Base-by-base conservation (phyloP, 1,140 invertebrate genomes). In the Danaus plexippus region DNA sequence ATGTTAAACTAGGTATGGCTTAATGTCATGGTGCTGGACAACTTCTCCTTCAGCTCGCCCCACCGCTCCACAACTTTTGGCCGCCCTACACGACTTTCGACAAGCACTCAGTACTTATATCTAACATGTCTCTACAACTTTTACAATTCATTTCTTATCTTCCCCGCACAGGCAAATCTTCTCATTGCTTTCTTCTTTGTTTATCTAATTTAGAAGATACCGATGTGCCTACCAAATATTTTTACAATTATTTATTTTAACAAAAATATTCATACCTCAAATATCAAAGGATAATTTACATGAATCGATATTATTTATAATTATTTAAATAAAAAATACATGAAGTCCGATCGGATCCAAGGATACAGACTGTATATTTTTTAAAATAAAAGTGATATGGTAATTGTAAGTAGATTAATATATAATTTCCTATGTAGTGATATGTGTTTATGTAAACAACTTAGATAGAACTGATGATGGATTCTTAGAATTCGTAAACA, bases 21-120 rank as follows among this genome's bases (percentile, higher is more conserved):
- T 97, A 61, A 97, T 97, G 95, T 94, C 95, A 11, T 95, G 94
- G 73, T 97, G 96, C 73, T 98, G 96, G 96, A 90, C 94, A 13
- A 89, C 91, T 48, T 89, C 91, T 52, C 89, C 92, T 2, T 92
- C 94, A 43, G 93, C 96, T 59, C 85, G 96, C 47, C 95, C 96
- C 1, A 94, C 94, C 11, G 93, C 96, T 68, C 91, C 92, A 15
- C 95, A 97, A 73, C 89, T 98, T 1, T 89, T 95, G 43, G 92
- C 92, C 32, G 96, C 94, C 79, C 89, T 97, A 53, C 94, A 97
- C 81, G 94, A 96, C 80, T 97, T 97, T 85, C 92, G 96, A 87
- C 92, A 93, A 75, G 93, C 94, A 62, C 90, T 95, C 41, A 92
- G 92, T 59, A 91, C 92, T 76, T 94, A 93, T 73, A 94, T 94